Conservation (phyloP, 2,888 invertebrate genomes). For the Drosophila prostipennis region DNA sequence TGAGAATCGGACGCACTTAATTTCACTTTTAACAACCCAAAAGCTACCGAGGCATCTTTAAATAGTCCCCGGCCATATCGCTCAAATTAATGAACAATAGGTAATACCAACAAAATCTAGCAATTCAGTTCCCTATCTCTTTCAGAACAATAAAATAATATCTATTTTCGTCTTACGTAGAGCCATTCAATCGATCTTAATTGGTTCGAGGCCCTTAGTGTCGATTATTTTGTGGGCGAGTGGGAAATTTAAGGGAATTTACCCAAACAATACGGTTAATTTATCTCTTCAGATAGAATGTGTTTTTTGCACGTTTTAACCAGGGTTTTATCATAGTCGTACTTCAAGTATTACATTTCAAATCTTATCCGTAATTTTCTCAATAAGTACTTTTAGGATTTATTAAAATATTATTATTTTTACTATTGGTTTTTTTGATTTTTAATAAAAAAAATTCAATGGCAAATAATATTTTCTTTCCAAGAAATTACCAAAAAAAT, state of each 20-base stretch:
- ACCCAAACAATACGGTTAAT: constrained; percentile 24
- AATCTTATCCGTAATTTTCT: not conserved
- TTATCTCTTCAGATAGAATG: constrained; percentile 5
- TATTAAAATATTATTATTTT: too few relatives aligned
- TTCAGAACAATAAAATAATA: constrained; percentile 10
- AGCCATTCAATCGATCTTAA: constrained; percentile 34
- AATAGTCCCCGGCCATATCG: constrained; percentile 49
- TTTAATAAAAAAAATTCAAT: too few relatives aligned
- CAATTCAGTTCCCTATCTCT: constrained; percentile 28
- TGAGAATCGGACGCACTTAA: constrained; percentile 64
- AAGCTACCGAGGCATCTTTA: constrained; percentile 47
- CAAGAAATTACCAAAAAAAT: not conserved
- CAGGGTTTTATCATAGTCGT: constrained; percentile 1
- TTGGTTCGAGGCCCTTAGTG: constrained; percentile 10
- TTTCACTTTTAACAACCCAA: constrained; percentile 49
- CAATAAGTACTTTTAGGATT: not conserved
- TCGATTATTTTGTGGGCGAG: constrained; percentile 4
- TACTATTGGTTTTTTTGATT: too few relatives aligned
- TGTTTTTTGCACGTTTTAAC: not conserved
- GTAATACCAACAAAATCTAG: constrained; percentile 22
- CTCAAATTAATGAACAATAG: constrained; percentile 59
- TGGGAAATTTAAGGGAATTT: constrained; percentile 28
- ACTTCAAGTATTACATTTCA: constrained; percentile 1
- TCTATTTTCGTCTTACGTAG: constrained; percentile 29
- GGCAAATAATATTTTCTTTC: too few relatives aligned